phyloP scores from a whole-genome alignment of 2,797 vertebrate genomes.

The Oryzias sinensis region DNA sequence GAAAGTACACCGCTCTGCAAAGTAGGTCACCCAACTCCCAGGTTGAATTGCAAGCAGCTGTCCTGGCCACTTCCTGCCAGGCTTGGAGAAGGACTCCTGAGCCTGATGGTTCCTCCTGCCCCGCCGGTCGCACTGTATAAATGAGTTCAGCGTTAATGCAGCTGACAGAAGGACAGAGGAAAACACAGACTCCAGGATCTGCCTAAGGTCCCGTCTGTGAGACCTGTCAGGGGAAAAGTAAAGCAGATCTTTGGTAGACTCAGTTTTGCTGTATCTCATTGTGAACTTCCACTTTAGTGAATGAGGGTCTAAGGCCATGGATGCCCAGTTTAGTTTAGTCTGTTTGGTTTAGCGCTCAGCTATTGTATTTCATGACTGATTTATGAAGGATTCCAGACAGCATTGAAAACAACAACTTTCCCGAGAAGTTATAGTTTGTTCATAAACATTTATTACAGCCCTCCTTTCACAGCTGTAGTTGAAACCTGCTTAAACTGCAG shows the following conservation, averaged over 20 bases:
- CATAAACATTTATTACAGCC: too few species aligned
- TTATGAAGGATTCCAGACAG: too few species aligned
- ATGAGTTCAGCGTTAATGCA: conserved; percentile 51
- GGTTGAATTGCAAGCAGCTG: conserved; percentile 75
- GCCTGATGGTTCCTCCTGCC: conserved; percentile 41
- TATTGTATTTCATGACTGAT: too few species aligned
- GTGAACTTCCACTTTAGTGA: conserved; percentile 6
- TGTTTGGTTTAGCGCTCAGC: too few species aligned
- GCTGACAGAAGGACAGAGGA: conserved; percentile 30
- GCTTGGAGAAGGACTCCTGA: conserved; percentile 56
- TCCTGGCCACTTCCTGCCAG: conserved; percentile 73
- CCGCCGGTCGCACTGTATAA: conserved; percentile 26
- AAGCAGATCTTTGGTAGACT: conserved; percentile 32
- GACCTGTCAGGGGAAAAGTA: conserved; percentile 17
- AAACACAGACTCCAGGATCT: conserved; percentile 8
- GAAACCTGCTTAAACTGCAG: too few species aligned
- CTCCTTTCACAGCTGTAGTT: not conserved
- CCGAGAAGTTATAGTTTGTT: too few species aligned
- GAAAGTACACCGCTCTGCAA: conserved; percentile 50
- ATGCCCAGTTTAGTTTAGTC: too few species aligned
- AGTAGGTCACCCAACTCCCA: conserved; percentile 71
- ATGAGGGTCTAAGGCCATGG: not conserved
- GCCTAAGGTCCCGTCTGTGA: conserved; percentile 29
- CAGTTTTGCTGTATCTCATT: not conserved
- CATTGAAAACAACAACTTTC: too few species aligned